phyloP scores from a whole-genome alignment of 2,888 invertebrate genomes.

The Anthoptus insignis region DNA sequence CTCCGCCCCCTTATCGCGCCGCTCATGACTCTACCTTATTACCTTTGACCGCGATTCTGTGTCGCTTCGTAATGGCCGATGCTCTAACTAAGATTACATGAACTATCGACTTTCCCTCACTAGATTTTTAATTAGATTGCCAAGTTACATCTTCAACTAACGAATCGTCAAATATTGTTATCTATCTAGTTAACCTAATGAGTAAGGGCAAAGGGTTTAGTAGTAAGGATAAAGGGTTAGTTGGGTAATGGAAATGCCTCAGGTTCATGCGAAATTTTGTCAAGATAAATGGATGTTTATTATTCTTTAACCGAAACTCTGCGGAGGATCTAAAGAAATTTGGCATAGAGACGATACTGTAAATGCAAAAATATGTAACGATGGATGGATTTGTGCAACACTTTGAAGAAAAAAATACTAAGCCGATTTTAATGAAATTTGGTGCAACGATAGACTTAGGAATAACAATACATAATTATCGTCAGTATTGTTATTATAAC shows the following conservation, averaged over 20 bases:
- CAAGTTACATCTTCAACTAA: slow-evolving; percentile 52
- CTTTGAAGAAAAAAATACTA: too few relatives aligned
- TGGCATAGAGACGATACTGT: too few relatives aligned
- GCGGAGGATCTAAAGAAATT: too few relatives aligned
- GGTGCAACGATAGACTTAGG: too few relatives aligned
- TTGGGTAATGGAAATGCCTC: not conserved
- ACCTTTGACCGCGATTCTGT: slow-evolving; percentile 68
- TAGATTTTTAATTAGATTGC: slow-evolving; percentile 73
- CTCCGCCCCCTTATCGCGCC: slow-evolving; percentile 53
- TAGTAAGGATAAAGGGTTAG: not conserved
- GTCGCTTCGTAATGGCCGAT: slow-evolving; percentile 70
- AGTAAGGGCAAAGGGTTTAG: slow-evolving; percentile 6
- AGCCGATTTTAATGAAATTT: too few relatives aligned
- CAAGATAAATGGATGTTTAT: too few relatives aligned
- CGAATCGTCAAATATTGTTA: slow-evolving; percentile 46
- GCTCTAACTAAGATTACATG: slow-evolving; percentile 63
- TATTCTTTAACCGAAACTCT: too few relatives aligned
- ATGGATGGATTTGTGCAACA: too few relatives aligned
- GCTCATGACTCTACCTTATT: slow-evolving; percentile 49
- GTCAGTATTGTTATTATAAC: too few relatives aligned
- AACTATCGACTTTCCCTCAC: slow-evolving; percentile 63
- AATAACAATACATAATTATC: too few relatives aligned
- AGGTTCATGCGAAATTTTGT: too few relatives aligned
- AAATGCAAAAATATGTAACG: too few relatives aligned
- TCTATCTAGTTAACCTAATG: slow-evolving; percentile 40